Conservation (phyloP, 2,888 invertebrate species). For the Melinaea menophilus region DNA sequence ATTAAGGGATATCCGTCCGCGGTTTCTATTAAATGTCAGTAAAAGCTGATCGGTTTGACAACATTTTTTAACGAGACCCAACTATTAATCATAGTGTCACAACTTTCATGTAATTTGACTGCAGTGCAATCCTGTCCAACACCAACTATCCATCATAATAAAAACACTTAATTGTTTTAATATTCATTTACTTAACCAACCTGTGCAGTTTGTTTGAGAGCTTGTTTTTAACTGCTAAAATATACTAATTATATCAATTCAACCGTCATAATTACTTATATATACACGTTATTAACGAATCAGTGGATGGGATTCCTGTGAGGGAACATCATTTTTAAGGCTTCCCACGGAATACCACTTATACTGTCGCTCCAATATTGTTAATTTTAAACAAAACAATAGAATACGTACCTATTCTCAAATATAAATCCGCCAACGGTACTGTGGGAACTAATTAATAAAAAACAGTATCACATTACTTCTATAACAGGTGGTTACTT, state of each 20-base stretch:
- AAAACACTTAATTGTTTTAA: conserved; percentile 2
- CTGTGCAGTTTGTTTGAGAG: background rate
- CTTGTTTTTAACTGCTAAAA: no score
- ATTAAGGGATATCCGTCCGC: conserved; percentile 26
- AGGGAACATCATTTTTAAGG: no score
- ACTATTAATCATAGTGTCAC: conserved; percentile 41
- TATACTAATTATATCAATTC: no score
- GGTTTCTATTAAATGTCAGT: conserved; percentile 20
- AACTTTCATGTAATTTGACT: conserved; percentile 39
- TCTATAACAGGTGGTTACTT: conserved; percentile 37
- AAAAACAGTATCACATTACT: conserved; percentile 12
- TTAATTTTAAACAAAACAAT: background rate
- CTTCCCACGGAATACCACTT: no score
- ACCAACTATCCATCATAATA: conserved; percentile 7
- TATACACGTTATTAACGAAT: no score
- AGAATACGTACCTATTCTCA: background rate
- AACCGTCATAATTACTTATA: no score
- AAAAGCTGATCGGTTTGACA: conserved; percentile 27
- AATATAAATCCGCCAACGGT: background rate
- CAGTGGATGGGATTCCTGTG: no score
- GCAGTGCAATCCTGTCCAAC: conserved; percentile 20
- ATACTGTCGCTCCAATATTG: no score
- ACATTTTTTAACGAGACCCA: conserved; percentile 30
- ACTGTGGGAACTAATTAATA: conserved; percentile 4
- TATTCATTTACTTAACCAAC: background rate